Evolutionary conservation across 2,888 invertebrate genomes (phyloP), one percentile per base, ranked within the genome.

Genomic region (Chrysodeixis includens): DNA sequence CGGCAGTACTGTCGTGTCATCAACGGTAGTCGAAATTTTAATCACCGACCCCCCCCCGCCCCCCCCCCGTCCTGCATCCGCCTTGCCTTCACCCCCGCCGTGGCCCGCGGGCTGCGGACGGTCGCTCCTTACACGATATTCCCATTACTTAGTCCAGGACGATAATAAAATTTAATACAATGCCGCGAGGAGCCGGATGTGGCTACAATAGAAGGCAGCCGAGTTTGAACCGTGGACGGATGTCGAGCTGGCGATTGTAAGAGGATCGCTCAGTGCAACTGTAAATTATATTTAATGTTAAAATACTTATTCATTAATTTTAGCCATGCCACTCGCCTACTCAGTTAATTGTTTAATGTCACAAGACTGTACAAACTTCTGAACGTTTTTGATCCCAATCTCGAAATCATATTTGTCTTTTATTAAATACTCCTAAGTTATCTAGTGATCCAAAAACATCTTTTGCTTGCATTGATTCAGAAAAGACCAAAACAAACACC

Each of bases 91-190:
- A 76, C 76, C 83, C 86, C 86, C 86, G 79, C 76, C 74, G 81
- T 83, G 88, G 89, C 90, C 93, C 86, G 83, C 87, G 89, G 92
- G 92, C 89, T 85, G 85, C 89, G 91, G 91, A 90, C 92, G 90
- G 89, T 87, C 93, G 91, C 92, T 94, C 93, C 95, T 95, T 95
- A 95, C 95, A 95, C 94, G 95, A 94, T 93, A 95, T 95, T 95
- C 95, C 93, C 95, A 95, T 95, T 95, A 95, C 94, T 95, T 94
- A 94, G 95, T 95, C 94, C 94, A 91, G 91, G 89, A 91, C 90
- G 88, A 94, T 95, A 95, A 95, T 95, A 95, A 95, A 95, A 95
- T 95, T 95, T 95, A 94, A 95, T 95, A 95, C 93, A 94, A 94
- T 90, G 90, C 90, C 85, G 83, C 83, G 87, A 93, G 91, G 89